Evolutionary conservation across 2,113 vertebrate genomes (phyloP).

Genomic region (Pseudopipra pipra): DNA sequence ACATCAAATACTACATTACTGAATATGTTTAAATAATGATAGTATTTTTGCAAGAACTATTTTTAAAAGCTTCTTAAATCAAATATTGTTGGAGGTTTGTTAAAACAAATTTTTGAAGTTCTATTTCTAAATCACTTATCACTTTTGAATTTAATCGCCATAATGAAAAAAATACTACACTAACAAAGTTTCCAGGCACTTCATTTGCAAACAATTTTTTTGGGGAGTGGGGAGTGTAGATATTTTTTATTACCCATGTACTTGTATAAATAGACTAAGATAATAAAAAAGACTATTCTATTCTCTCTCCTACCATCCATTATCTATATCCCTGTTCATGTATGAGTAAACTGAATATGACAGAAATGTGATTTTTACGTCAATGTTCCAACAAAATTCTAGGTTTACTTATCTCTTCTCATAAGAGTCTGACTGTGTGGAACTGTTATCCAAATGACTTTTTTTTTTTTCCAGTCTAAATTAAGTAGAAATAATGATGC

Average conservation of each 20-base stretch:
- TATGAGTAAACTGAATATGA: neutral
- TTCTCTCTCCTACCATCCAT: neutral
- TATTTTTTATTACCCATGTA: neutral
- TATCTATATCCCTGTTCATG: neutral
- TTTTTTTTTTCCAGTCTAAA: neutral
- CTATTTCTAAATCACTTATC: neutral
- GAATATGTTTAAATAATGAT: neutral
- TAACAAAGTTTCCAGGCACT: neutral
- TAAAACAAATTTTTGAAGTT: neutral
- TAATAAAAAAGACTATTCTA: neutral
- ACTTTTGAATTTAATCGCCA: neutral
- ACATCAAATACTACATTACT: neutral
- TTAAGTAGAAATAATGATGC: neutral
- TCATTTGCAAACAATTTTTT: rapidly evolving
- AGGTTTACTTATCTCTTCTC: neutral
- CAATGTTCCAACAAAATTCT: neutral
- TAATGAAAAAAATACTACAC: neutral
- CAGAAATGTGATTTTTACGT: neutral
- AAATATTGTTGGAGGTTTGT: neutral
- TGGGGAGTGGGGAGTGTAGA: neutral
- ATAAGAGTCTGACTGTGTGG: neutral
- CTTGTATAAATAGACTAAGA: neutral
- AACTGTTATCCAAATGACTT: neutral
- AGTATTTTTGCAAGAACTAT: neutral
- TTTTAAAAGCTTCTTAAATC: neutral